phyloP scores from a whole-genome alignment of 2,113 vertebrate species.

The Elaphurus davidianus region DNA sequence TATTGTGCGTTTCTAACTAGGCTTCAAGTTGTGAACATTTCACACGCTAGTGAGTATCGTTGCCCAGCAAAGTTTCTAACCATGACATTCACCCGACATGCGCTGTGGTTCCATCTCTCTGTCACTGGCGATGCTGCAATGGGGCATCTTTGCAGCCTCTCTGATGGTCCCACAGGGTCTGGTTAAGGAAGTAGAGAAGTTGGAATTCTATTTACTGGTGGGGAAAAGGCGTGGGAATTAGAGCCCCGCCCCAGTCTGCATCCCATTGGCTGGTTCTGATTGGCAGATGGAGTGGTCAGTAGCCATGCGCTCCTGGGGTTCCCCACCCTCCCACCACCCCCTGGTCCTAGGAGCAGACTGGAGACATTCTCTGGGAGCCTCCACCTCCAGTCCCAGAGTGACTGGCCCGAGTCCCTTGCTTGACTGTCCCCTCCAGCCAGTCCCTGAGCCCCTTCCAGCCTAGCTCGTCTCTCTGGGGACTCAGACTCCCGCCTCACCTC shows the following conservation, averaged over 20 bases:
- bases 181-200: background rate
- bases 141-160: background rate
- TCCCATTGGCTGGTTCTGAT: background rate
- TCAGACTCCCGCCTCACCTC: background rate
- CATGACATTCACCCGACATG: background rate
- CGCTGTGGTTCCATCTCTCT: background rate
- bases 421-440: background rate
- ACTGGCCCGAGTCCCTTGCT: background rate
- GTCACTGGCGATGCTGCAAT: background rate
- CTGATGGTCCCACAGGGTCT: background rate
- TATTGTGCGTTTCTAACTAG: background rate
- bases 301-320: background rate
- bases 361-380: background rate
- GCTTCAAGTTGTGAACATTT: background rate
- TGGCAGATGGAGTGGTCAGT: background rate
- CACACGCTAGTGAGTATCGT: fast-evolving
- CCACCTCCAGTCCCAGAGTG: background rate
- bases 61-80: background rate
- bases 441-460: background rate
- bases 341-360: background rate
- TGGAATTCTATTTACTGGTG: background rate
- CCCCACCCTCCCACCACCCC: background rate
- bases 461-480: background rate
- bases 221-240: background rate
- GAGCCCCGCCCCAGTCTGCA: background rate